phyloP scores from a whole-genome alignment of 1,140 invertebrate genomes.

The Acromyrmex heyeri region DNA sequence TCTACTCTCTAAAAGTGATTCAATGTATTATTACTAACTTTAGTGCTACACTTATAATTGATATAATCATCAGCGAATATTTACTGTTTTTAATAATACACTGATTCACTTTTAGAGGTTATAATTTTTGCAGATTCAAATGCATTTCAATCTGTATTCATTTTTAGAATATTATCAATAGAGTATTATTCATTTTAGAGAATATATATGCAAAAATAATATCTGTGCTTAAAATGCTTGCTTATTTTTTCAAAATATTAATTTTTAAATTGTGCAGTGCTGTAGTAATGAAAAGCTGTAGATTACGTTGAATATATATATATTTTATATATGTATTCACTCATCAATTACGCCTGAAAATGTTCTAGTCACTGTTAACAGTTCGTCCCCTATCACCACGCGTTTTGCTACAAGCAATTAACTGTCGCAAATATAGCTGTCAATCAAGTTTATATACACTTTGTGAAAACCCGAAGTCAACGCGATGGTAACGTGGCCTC shows the following conservation, averaged over 20 bases:
- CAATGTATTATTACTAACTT: no score
- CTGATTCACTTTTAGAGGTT: no score
- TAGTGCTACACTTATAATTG: no score
- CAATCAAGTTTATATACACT: slow-evolving; percentile 38
- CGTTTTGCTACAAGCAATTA: slow-evolving; percentile 44
- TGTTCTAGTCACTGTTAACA: slow-evolving; percentile 1
- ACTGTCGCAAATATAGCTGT: slow-evolving; percentile 27
- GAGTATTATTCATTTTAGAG: no score
- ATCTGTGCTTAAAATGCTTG: not conserved
- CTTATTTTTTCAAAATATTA: slow-evolving; percentile 5
- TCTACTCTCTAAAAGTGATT: no score
- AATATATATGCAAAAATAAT: not conserved
- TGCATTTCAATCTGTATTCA: no score
- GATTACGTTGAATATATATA: not conserved
- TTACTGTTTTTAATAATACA: no score
- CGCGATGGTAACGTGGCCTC: slow-evolving; percentile 31
- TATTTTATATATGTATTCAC: not conserved
- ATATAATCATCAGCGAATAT: no score
- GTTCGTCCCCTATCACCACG: not conserved
- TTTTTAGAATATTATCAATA: no score
- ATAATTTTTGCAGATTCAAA: no score
- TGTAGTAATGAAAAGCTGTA: not conserved
- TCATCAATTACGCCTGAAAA: slow-evolving; percentile 5
- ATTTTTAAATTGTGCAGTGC: not conserved
- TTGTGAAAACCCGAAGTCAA: slow-evolving; percentile 38